Conservation (phyloP, 2,797 vertebrate species). For the Manis javanica region DNA sequence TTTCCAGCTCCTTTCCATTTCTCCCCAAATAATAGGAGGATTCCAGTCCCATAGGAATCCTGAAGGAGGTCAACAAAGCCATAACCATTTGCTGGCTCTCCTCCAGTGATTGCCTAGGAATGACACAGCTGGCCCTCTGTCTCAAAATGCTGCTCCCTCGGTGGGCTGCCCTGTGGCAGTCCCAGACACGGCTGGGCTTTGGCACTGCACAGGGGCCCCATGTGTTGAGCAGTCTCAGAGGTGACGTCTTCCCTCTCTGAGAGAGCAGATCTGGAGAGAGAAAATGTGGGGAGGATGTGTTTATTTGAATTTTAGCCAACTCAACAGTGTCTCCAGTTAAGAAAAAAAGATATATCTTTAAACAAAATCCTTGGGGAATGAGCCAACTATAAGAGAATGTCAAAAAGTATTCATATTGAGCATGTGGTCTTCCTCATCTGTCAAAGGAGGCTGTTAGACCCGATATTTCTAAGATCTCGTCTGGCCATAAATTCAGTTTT, state of each 20-base stretch:
- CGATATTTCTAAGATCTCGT: conserved; percentile 48
- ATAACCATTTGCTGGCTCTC: neutral
- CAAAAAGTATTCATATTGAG: conserved; percentile 36
- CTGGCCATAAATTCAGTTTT: conserved; percentile 18
- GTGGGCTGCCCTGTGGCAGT: neutral
- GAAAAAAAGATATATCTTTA: neutral
- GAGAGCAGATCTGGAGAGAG: conserved; percentile 39
- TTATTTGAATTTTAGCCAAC: conserved; percentile 63
- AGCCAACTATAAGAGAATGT: conserved; percentile 55
- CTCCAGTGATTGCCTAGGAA: neutral
- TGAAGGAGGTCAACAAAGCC: conserved; percentile 40
- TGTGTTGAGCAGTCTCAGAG: neutral
- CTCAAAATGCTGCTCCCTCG: neutral
- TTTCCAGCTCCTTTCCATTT: neutral
- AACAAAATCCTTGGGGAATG: neutral
- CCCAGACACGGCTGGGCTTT: neutral
- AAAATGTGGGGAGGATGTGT: conserved; percentile 47
- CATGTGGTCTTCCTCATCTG: conserved; percentile 48
- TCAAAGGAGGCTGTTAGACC: neutral
- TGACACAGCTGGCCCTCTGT: neutral
- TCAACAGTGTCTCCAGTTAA: conserved; percentile 41
- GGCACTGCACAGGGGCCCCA: neutral
- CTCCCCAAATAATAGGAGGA: neutral
- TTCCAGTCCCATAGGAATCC: neutral
- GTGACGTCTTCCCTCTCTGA: neutral